These are phyloP conservation scores for Pampusana beccarii DNA, from an alignment of 2,113 vertebrate species.

Conservation along the genomic window DNA sequence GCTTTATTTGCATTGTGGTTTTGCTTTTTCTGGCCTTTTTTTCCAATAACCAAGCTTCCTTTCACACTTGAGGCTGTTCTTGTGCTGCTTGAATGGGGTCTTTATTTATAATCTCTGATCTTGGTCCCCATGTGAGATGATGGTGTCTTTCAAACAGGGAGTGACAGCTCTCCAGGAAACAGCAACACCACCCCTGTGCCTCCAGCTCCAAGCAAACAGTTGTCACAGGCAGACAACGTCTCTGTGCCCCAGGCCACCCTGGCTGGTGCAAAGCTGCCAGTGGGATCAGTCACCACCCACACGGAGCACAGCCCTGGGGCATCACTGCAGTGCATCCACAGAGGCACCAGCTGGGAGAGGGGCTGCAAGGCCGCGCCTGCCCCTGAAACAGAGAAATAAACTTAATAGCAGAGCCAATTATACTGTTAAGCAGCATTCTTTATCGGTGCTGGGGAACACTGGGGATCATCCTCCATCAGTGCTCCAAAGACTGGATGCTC, in stretches of 20 bases:
- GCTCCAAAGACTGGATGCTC: too few relatives aligned
- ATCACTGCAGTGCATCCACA: accelerated
- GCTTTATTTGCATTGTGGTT: neutral
- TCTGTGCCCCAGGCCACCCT: too few relatives aligned
- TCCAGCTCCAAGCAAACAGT: neutral
- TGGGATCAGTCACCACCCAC: accelerated
- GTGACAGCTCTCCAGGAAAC: neutral
- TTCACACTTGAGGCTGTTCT: neutral
- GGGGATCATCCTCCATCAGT: too few relatives aligned
- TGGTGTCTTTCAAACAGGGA: neutral
- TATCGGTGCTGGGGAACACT: too few relatives aligned
- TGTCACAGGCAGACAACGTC: accelerated
- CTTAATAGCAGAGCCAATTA: too few relatives aligned
- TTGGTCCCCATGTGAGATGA: neutral
- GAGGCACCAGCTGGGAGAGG: too few relatives aligned
- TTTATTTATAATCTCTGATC: too few relatives aligned
- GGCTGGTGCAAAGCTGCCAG: too few relatives aligned
- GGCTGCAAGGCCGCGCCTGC: neutral
- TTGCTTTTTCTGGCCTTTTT: neutral
- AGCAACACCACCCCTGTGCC: accelerated
- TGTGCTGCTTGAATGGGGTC: neutral
- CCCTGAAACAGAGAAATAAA: too few relatives aligned
- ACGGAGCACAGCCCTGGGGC: neutral
- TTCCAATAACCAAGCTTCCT: neutral
- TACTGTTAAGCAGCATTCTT: too few relatives aligned